These are phyloP conservation scores for Brachycybe producta DNA, from an alignment of 2,888 invertebrate genomes.

Conservation along the genomic window DNA sequence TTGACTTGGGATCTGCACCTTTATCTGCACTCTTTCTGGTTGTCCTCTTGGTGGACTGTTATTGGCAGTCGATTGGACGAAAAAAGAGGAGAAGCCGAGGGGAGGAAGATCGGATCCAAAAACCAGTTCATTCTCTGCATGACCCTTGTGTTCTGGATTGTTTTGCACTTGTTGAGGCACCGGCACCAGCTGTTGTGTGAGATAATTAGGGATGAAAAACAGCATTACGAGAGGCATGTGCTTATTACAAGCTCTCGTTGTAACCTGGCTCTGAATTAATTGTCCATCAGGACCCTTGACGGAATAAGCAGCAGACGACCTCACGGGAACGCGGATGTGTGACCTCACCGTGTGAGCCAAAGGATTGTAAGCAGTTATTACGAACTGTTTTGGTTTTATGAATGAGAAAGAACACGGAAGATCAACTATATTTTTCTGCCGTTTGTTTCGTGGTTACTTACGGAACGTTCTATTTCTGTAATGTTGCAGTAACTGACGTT, in stretches of 20 bases:
- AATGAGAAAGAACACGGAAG: background rate
- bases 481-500: constrained; percentile 11
- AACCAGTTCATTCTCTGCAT: constrained; percentile 52
- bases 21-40: no score
- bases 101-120: constrained; percentile 57
- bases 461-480: background rate
- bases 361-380: constrained; percentile 14
- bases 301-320: background rate
- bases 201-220: no score
- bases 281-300: constrained; percentile 5
- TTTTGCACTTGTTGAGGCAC: constrained; percentile 43
- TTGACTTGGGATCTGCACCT: no score
- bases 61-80: constrained; percentile 22
- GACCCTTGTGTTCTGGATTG: constrained; percentile 50
- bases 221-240: no score
- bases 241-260: no score
- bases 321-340: constrained; percentile 9
- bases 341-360: background rate
- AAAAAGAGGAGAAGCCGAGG: constrained; percentile 29
- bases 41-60: no score
- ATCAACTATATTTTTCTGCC: background rate
- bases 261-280: constrained; percentile 6
- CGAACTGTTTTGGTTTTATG: constrained; percentile 4
- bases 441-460: background rate
- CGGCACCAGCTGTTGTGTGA: constrained; percentile 39